phyloP scores from a whole-genome alignment of 2,797 vertebrate species.

The Australoheros facetus region DNA sequence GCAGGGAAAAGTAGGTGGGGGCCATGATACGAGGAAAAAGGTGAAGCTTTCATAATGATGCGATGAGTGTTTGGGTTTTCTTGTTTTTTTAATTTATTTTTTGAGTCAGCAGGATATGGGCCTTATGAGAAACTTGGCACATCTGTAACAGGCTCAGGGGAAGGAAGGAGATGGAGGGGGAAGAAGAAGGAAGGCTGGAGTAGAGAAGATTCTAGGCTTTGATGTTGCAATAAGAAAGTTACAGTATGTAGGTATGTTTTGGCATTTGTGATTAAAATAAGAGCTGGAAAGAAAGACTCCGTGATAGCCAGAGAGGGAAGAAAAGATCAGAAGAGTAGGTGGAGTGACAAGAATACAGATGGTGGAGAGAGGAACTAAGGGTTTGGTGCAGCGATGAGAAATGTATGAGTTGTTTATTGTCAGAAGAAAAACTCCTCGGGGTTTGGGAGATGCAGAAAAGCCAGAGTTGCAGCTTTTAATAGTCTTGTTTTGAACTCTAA shows the following conservation, averaged over 20 bases:
- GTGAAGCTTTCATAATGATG: constrained; percentile 54
- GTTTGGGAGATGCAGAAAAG: constrained; percentile 49
- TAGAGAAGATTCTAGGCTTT: constrained; percentile 38
- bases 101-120: constrained; percentile 57
- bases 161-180: background rate
- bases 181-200: constrained; percentile 12
- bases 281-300: constrained; percentile 38
- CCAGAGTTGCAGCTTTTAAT: constrained; percentile 57
- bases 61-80: constrained; percentile 17
- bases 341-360: constrained; percentile 58
- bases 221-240: constrained; percentile 58
- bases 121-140: constrained; percentile 39
- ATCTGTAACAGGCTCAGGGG: constrained; percentile 27
- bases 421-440: constrained; percentile 60
- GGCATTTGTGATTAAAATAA: constrained; percentile 44
- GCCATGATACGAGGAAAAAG: background rate
- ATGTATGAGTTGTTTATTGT: constrained; percentile 64
- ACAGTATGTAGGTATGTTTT: constrained; percentile 25
- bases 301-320: constrained; percentile 56
- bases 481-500: constrained; percentile 46
- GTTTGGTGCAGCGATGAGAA: constrained; percentile 35
- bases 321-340: constrained; percentile 61
- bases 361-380: constrained; percentile 28
- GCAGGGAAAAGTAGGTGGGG: background rate
- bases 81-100: background rate